Conservation (phyloP, 2,113 vertebrate species). For the Manacus vitellinus region DNA sequence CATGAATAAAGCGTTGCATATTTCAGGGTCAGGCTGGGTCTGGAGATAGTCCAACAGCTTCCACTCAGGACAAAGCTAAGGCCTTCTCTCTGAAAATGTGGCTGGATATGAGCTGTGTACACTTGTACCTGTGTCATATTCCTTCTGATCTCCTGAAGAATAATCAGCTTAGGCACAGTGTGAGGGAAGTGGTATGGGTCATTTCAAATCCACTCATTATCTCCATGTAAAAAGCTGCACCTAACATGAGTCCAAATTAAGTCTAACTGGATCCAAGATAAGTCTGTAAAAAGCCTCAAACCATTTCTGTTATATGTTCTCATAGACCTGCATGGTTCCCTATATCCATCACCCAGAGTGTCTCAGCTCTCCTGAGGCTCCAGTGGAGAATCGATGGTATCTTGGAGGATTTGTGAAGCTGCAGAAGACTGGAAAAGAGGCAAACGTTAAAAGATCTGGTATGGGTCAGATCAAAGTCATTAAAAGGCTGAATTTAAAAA, state of each 20-base stretch:
- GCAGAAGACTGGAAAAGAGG: neutral
- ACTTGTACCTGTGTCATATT: neutral
- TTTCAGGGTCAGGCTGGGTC: neutral
- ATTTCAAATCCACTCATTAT: neutral
- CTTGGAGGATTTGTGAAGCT: neutral
- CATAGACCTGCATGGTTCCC: neutral
- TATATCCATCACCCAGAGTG: neutral
- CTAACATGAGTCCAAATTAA: neutral
- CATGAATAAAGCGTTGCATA: neutral
- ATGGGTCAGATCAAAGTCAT: neutral
- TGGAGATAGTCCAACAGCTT: neutral
- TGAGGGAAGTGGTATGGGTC: neutral
- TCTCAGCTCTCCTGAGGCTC: neutral
- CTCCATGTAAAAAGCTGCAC: neutral
- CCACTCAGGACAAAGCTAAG: neutral
- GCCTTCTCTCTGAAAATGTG: neutral
- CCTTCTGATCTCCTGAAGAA: neutral
- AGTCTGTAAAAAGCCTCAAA: neutral
- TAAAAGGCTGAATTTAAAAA: neutral
- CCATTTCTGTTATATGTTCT: neutral
- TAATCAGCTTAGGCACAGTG: neutral
- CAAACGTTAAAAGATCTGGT: neutral
- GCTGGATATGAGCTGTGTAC: neutral
- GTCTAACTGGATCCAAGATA: neutral
- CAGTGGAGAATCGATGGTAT: neutral